Conservation (phyloP, 2,888 invertebrate species). For the Arge pagana region DNA sequence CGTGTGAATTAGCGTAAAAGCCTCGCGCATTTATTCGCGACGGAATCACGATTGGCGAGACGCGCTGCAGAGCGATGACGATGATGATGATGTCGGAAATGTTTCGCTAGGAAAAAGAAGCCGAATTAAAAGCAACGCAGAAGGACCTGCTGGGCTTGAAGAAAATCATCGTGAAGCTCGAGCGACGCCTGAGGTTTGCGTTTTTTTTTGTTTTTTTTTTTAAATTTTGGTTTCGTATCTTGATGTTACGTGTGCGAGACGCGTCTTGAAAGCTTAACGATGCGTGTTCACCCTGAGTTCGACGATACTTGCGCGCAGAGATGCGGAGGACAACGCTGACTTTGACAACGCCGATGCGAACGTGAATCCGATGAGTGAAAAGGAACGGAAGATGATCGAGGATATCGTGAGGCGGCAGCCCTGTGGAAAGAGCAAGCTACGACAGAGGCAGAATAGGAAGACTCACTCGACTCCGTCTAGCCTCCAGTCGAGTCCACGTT, state of each 20-base stretch:
- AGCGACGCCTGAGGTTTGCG: conserved; percentile 37
- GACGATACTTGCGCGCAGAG: conserved; percentile 15
- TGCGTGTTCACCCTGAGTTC: neutral
- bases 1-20: too few relatives aligned
- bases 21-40: too few relatives aligned
- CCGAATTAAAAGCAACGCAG: conserved; percentile 36
- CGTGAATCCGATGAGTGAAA: conserved; percentile 31
- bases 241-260: neutral
- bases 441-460: neutral
- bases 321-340: conserved; percentile 19
- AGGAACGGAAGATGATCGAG: conserved; percentile 37
- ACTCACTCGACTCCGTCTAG: conserved; percentile 8
- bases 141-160: conserved; percentile 36
- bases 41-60: too few relatives aligned
- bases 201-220: too few relatives aligned
- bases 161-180: conserved; percentile 36
- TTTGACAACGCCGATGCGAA: neutral
- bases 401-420: conserved; percentile 30
- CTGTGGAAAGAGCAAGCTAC: conserved; percentile 29
- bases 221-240: neutral
- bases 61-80: too few relatives aligned
- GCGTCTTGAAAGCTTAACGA: neutral
- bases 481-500: conserved; percentile 10
- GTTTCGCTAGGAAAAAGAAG: conserved; percentile 43
- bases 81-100: too few relatives aligned